Evolutionary conservation across 2,888 invertebrate species (phyloP).

Genomic region (Apomyelois bistriatella): DNA sequence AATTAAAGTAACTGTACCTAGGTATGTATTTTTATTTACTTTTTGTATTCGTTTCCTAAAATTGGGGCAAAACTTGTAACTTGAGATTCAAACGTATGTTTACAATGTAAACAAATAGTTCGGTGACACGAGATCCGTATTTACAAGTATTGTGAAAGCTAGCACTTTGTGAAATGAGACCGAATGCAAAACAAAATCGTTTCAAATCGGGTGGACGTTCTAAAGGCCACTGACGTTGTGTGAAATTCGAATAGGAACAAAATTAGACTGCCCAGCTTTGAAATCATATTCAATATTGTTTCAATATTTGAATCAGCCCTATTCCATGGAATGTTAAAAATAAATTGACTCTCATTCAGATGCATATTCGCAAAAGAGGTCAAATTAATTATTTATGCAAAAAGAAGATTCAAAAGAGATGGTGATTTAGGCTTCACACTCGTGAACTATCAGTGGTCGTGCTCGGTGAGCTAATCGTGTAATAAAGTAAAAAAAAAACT

Average conservation of each 20-base stretch:
- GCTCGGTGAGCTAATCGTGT: no score
- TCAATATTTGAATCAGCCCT: not conserved
- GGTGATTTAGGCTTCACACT: no score
- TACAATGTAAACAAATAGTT: slow-evolving; percentile 46
- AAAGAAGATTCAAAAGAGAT: no score
- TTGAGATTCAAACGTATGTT: slow-evolving; percentile 25
- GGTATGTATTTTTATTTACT: not conserved
- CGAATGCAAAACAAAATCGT: slow-evolving; percentile 52
- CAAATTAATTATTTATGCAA: not conserved
- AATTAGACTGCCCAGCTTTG: slow-evolving; percentile 10
- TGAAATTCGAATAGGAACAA: slow-evolving; percentile 1
- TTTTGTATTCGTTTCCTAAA: not conserved
- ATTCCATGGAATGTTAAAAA: not conserved
- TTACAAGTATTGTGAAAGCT: slow-evolving; percentile 58
- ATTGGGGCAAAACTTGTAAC: slow-evolving; percentile 12
- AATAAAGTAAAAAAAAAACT: no score
- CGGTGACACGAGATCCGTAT: slow-evolving; percentile 51
- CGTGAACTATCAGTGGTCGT: no score
- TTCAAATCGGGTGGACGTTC: slow-evolving; percentile 30
- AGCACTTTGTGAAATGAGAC: slow-evolving; percentile 69
- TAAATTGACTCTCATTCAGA: no score
- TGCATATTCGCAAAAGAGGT: no score
- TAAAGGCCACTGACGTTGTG: slow-evolving; percentile 24
- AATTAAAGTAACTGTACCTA: no score
- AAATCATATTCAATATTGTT: not conserved